A percentile compares a stretch with the other conserved stretches of the same genome.
Conservation (phyloP, 2,888 invertebrate genomes). For the Ectobius pallidus region DNA sequence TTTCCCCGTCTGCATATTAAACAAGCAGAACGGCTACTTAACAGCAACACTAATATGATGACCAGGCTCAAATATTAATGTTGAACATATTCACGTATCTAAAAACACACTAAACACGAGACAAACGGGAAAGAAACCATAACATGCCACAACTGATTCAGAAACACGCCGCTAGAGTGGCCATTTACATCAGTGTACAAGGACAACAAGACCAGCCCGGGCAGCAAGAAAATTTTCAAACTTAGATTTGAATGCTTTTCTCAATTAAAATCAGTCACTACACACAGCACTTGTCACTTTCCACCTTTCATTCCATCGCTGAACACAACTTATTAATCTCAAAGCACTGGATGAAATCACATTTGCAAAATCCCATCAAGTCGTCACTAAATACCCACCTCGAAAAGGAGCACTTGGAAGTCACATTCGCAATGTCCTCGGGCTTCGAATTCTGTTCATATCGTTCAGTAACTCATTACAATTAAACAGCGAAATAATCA, state of each 20-base stretch:
- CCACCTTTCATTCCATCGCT: background rate
- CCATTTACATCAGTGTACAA: slow-evolving; percentile 37
- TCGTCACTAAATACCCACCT: slow-evolving; percentile 29
- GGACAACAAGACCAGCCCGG: slow-evolving; percentile 38
- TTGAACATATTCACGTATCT: too few species aligned
- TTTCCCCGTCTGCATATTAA: background rate
- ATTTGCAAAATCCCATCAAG: slow-evolving; percentile 4
- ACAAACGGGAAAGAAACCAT: background rate
- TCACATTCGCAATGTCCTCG: background rate
- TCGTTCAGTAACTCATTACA: background rate
- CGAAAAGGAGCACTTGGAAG: background rate
- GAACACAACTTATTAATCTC: background rate
- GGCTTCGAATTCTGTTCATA: background rate
- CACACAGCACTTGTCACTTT: too few species aligned
- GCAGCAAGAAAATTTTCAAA: slow-evolving; percentile 36
- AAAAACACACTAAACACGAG: background rate
- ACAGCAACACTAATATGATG: background rate
- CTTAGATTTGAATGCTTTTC: background rate
- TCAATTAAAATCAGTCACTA: background rate
- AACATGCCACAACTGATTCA: slow-evolving; percentile 38
- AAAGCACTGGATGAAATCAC: background rate
- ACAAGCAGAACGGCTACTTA: background rate
- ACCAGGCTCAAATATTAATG: too few species aligned
- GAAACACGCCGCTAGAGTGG: slow-evolving; percentile 39
- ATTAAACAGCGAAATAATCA: background rate